A percentile compares a stretch with the other conserved stretches of the same genome.
These are phyloP conservation scores for Callospermophilus lateralis DNA, from an alignment of 2,113 vertebrate genomes.

Conservation along the genomic window DNA sequence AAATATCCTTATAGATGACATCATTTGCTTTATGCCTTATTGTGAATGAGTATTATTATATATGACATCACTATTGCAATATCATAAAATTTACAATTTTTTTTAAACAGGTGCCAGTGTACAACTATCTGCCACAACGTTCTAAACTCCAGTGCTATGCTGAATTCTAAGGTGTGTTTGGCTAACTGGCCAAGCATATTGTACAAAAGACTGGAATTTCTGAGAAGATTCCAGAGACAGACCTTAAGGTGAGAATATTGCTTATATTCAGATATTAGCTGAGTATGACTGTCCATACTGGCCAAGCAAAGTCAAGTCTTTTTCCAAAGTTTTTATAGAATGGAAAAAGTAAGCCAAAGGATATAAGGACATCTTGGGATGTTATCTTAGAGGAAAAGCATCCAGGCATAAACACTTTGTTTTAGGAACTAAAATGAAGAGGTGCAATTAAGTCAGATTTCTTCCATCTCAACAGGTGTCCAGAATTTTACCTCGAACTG, in stretches of 20 bases:
- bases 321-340: not conserved
- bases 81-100: not conserved
- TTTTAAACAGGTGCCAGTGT: not conserved
- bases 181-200: not conserved
- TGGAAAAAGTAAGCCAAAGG: not conserved
- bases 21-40: not conserved
- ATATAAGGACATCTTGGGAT: not conserved
- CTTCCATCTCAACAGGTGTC: not conserved
- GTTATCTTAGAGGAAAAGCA: not conserved
- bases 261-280: not conserved
- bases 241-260: not conserved
- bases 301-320: not conserved
- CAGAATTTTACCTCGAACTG: not conserved
- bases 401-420: not conserved
- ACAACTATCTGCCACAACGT: not conserved
- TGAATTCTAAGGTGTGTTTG: not conserved
- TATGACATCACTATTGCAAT: not conserved
- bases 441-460: not conserved
- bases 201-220: not conserved
- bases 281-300: rapidly evolving
- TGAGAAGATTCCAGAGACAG: not conserved
- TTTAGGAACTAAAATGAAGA: not conserved
- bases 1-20: not conserved
- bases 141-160: not conserved
- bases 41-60: not conserved